phyloP scores from a whole-genome alignment of 2,888 invertebrate species.

The Leucophora obtusa region DNA sequence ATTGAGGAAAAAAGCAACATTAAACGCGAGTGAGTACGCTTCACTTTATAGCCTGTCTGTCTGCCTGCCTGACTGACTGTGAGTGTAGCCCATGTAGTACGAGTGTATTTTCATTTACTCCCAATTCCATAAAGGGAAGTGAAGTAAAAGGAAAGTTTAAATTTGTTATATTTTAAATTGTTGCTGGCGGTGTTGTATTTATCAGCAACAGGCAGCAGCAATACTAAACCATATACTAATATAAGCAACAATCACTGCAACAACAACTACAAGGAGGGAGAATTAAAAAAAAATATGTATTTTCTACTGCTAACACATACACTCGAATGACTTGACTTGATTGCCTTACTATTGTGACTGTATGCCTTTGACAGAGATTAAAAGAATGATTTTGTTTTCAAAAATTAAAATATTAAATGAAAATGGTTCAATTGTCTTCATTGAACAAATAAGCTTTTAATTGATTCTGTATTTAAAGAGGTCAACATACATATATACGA shows the following conservation, averaged over 20 bases:
- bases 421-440: too few species aligned
- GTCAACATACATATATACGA: too few species aligned
- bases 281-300: slow-evolving; percentile 3
- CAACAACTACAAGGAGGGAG: slow-evolving; percentile 41
- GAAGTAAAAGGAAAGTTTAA: slow-evolving; percentile 30
- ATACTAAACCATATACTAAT: slow-evolving; percentile 33
- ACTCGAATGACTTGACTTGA: slow-evolving; percentile 33
- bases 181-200: slow-evolving; percentile 31
- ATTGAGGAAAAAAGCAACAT: not conserved
- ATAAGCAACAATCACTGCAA: slow-evolving; percentile 1
- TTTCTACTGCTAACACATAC: slow-evolving; percentile 19
- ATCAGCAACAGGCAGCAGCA: slow-evolving; percentile 46
- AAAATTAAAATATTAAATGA: too few species aligned
- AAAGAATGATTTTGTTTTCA: not conserved
- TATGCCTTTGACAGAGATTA: slow-evolving; percentile 39
- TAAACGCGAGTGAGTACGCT: not conserved
- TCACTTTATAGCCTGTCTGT: not conserved
- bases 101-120: slow-evolving; percentile 27
- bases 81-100: not conserved
- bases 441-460: too few species aligned
- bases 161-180: slow-evolving; percentile 25
- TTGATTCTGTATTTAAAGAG: too few species aligned
- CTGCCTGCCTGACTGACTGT: not conserved
- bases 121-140: slow-evolving; percentile 19
- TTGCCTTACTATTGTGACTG: slow-evolving; percentile 19